Percentiles rank a stretch among this genome's conserved stretches.
Evolutionary conservation across 1,140 invertebrate genomes (phyloP).

Genomic region (Drosophila ohnishii): DNA sequence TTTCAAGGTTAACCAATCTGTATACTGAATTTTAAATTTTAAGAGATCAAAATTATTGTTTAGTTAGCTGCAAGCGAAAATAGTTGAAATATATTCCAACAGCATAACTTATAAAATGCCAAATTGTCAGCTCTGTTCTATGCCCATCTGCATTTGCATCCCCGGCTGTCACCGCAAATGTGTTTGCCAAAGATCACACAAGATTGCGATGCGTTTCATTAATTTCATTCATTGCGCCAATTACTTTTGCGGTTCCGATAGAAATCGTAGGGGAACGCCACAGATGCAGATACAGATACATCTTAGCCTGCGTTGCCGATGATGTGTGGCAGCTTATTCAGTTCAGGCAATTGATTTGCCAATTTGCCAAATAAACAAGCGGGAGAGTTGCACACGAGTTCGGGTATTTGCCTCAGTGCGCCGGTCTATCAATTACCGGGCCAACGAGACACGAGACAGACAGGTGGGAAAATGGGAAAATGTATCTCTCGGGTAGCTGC

Average conservation of each 20-base stretch:
- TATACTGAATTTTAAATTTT: no score
- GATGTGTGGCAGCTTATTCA: constrained; percentile 41
- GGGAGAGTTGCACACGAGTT: constrained; percentile 27
- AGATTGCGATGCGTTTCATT: constrained; percentile 53
- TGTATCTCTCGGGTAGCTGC: constrained; percentile 29
- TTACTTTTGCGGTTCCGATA: constrained; percentile 49
- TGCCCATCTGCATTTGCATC: constrained; percentile 7
- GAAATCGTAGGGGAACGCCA: constrained; percentile 3
- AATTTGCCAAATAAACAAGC: constrained; percentile 64
- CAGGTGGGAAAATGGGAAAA: constrained; percentile 30
- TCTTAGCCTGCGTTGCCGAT: constrained; percentile 25
- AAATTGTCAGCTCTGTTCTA: not conserved
- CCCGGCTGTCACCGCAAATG: constrained; percentile 33
- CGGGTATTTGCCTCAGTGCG: constrained; percentile 46
- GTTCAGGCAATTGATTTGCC: constrained; percentile 68
- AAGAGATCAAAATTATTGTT: no score
- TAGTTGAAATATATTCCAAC: no score
- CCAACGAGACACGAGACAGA: constrained; percentile 15
- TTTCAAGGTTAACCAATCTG: no score
- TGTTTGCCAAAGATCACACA: constrained; percentile 50
- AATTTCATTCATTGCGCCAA: constrained; percentile 60
- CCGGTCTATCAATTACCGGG: constrained; percentile 37
- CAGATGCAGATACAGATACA: constrained; percentile 20
- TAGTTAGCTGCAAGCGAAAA: not conserved
- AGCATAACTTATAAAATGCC: not conserved